phyloP scores from a whole-genome alignment of 2,888 invertebrate genomes.

The Parapristionchus giblindavisi region DNA sequence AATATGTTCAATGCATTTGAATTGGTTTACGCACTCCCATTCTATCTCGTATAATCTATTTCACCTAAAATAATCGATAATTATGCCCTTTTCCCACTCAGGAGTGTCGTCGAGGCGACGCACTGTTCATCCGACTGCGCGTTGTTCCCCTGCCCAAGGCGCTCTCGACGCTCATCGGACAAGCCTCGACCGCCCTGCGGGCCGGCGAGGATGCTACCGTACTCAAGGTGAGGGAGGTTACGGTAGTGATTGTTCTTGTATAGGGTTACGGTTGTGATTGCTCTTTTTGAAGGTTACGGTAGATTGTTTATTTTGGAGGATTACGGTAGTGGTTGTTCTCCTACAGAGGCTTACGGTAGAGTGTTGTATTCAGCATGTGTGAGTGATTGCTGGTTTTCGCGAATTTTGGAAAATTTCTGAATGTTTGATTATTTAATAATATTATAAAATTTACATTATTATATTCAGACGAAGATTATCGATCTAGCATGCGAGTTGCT shows the following conservation, averaged over 20 bases:
- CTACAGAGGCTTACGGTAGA: neutral
- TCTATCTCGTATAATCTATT: too few relatives aligned
- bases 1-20: too few relatives aligned
- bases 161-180: conserved; percentile 35
- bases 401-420: neutral
- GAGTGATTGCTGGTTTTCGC: too few relatives aligned
- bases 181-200: conserved; percentile 25
- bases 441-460: neutral
- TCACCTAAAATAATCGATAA: neutral
- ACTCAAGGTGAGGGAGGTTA: conserved; percentile 4
- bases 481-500: conserved; percentile 42
- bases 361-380: neutral
- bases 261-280: neutral
- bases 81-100: conserved; percentile 27
- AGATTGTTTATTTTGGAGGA: neutral
- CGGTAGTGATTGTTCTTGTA: neutral
- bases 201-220: conserved; percentile 30
- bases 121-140: conserved; percentile 56
- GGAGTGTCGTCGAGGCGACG: conserved; percentile 59
- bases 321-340: neutral
- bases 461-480: conserved; percentile 39
- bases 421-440: neutral
- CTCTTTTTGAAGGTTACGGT: neutral
- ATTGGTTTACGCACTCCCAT: too few relatives aligned
- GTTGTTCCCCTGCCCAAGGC: conserved; percentile 60